Evolutionary conservation across 2,888 invertebrate species (phyloP), one percentile per base, ranked within the genome.

Genomic region (Dolichomitus sp.): DNA sequence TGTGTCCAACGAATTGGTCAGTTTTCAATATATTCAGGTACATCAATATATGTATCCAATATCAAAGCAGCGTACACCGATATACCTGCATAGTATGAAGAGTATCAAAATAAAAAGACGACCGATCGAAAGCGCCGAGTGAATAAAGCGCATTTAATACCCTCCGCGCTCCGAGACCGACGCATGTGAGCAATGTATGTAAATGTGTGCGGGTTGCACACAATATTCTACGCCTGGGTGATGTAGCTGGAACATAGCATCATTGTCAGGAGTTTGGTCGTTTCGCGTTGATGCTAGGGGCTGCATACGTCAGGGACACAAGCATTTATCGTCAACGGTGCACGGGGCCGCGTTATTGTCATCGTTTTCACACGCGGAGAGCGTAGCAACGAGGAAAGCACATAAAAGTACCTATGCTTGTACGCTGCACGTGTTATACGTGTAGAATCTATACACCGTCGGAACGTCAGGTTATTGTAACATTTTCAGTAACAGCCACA

Each of bases 321-420:
- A 75, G 78, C 70, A 69, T 82, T 82, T 79, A 82, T 79, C 82
- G 63, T 75, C 82, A 75, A 70, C 45, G 48, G 57, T 68, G 42
- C 40, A n/a, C 45, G 45, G 23, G 45, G 65, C 59, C 23, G 50
- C 63, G 73, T 77, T 70, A 82, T 82, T 79, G 78, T 82, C 82
- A 59, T 79, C 82, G 65, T 79, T 79, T 79, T 57, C 70, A 75
- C 79, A 79, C 79, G 74, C 19, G 74, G 57, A 70, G 42, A 63
- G 70, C 78, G 63, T 42, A 69, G 57, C 82, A 75, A 82, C 79
- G 65, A 66, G 50, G 17, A 61, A 40, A 37, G 61, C 61, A 19
- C 61, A 37, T 59, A 33, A 12, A 33, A 50, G 66, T 33, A 37
- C 23, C 50, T 14, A 59, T 33, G 23, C 23, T 37, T 14, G 30